Conservation (phyloP, 2,888 invertebrate species). For the Lepidochitona cinerea region DNA sequence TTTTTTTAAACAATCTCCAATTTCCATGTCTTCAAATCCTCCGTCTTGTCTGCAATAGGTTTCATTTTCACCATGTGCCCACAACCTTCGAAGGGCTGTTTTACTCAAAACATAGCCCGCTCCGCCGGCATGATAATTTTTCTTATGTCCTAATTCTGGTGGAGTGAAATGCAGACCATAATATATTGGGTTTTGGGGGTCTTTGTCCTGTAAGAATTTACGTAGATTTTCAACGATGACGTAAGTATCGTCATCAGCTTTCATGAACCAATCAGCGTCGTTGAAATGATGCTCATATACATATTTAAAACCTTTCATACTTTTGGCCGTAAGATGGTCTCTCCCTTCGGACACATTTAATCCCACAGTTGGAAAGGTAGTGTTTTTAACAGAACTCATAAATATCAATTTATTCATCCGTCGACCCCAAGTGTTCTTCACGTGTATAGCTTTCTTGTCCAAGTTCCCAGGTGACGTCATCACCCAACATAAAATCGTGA, state of each 20-base stretch:
- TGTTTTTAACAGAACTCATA: slow-evolving; percentile 75
- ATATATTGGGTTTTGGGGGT: slow-evolving; percentile 83
- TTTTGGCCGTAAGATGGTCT: slow-evolving; percentile 95
- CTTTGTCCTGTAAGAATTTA: slow-evolving; percentile 85
- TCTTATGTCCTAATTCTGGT: slow-evolving; percentile 51
- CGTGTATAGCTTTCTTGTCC: slow-evolving; percentile 88
- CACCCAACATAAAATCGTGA: slow-evolving; percentile 94
- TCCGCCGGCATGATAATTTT: slow-evolving; percentile 73
- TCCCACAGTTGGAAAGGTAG: slow-evolving; percentile 77
- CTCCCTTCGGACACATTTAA: slow-evolving; percentile 90
- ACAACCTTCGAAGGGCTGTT: slow-evolving; percentile 81
- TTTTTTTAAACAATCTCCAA: slow-evolving; percentile 90
- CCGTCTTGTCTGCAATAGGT: slow-evolving; percentile 79
- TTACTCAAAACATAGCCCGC: slow-evolving; percentile 86
- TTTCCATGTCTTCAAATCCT: slow-evolving; percentile 93
- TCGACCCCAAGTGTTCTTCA: slow-evolving; percentile 71
- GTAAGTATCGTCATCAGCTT: slow-evolving; percentile 99
- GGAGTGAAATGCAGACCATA: slow-evolving; percentile 76
- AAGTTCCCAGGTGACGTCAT: slow-evolving; percentile 95
- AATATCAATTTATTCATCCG: slow-evolving; percentile 64
- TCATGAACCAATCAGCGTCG: slow-evolving; percentile 96
- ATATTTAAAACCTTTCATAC: slow-evolving; percentile 92
- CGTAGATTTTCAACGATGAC: slow-evolving; percentile 95
- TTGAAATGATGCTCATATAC: slow-evolving; percentile 85
- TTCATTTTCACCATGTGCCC: slow-evolving; percentile 77